Percentiles rank a stretch among this genome's conserved stretches.
These are phyloP conservation scores for Montipora foliosa DNA, from an alignment of 64 coral and sea anemone species.

Conservation along the genomic window DNA sequence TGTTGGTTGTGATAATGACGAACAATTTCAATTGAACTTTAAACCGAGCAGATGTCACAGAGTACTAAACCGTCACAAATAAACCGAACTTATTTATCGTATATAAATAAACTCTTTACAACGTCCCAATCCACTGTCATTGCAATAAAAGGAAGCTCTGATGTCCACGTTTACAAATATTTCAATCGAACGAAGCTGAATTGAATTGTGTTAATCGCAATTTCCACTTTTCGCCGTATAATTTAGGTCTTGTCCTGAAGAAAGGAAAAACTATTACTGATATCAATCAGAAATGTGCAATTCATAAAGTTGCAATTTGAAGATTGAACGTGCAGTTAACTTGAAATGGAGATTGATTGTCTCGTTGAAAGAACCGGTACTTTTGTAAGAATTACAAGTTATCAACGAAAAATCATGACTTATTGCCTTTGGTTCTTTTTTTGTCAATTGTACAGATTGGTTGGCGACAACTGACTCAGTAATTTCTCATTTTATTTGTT, in stretches of 20 bases:
- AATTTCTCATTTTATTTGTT: background rate
- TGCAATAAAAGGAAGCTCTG: background rate
- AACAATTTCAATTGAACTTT: background rate
- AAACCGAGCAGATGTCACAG: constrained; percentile 2
- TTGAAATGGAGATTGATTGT: constrained; percentile 13
- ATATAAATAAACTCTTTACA: constrained; percentile 35
- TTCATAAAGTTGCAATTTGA: background rate
- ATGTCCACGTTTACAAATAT: background rate
- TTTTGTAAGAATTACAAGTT: background rate
- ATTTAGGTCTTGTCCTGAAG: background rate
- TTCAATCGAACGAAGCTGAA: background rate
- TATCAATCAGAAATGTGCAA: background rate
- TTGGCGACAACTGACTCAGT: background rate
- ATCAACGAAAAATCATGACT: background rate
- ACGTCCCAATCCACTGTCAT: constrained; percentile 9
- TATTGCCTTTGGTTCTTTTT: background rate
- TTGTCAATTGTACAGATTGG: background rate
- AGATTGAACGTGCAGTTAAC: background rate
- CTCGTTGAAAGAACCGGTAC: background rate
- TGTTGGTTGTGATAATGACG: constrained; percentile 31
- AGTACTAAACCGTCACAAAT: background rate
- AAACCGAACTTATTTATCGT: constrained; percentile 15
- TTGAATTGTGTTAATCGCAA: too few species aligned
- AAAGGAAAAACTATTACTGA: background rate
- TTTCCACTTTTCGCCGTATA: background rate